A percentile compares a stretch with the other conserved stretches of the same genome.
phyloP scores from a whole-genome alignment of 2,113 vertebrate genomes.

The Diadophis punctatus region DNA sequence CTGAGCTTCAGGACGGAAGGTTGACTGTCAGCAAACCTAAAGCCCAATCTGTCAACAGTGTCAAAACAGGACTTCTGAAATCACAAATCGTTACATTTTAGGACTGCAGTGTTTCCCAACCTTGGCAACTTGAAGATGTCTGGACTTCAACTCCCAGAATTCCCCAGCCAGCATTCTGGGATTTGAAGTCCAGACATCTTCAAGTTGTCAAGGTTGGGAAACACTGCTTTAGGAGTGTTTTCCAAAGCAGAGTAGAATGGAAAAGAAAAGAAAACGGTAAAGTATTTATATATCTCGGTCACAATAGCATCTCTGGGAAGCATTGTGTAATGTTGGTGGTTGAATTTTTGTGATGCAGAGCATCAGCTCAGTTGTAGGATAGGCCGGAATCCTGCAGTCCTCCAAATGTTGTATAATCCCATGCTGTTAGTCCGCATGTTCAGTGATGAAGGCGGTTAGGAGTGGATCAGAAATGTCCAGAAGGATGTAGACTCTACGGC shows the following conservation, averaged over 20 bases:
- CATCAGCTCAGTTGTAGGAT: background rate
- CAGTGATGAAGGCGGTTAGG: background rate
- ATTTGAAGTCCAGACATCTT: no score
- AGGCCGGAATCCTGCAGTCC: background rate
- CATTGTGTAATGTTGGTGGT: background rate
- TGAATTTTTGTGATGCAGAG: background rate
- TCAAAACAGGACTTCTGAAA: constrained; percentile 30
- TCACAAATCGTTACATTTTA: constrained; percentile 14
- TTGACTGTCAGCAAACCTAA: constrained; percentile 39
- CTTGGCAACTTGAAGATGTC: no score
- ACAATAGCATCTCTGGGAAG: background rate
- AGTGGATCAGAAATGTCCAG: background rate
- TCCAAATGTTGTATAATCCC: background rate
- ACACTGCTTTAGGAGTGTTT: constrained; percentile 25
- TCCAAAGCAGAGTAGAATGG: constrained; percentile 19
- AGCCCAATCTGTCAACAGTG: constrained; percentile 39
- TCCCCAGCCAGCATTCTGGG: no score
- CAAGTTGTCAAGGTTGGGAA: no score
- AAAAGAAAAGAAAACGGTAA: background rate
- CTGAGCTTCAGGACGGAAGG: constrained; percentile 39
- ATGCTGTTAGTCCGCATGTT: background rate
- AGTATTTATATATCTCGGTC: background rate
- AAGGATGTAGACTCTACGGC: background rate
- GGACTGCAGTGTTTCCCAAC: no score
- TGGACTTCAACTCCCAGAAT: no score